Percentiles rank a stretch among this genome's conserved stretches.
These are phyloP conservation scores for Trichoplusia ni DNA, from an alignment of 1,140 invertebrate genomes.

Conservation along the genomic window DNA sequence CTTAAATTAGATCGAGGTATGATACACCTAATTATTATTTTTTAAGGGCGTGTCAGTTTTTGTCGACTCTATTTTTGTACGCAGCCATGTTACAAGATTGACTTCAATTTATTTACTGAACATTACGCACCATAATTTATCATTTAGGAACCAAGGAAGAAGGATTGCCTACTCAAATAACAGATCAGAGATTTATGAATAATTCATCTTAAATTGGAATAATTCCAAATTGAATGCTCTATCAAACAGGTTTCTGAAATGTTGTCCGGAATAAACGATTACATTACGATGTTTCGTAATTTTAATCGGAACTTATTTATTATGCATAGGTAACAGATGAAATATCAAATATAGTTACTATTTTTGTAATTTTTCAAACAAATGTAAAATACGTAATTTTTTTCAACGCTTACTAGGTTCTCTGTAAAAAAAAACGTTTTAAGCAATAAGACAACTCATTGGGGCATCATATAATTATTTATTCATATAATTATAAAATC, in stretches of 20 bases:
- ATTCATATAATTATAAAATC: neutral
- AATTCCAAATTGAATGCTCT: conserved; percentile 11
- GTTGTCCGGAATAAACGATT: conserved; percentile 14
- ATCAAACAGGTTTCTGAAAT: conserved; percentile 17
- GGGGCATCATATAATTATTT: too few relatives aligned
- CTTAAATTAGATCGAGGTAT: neutral
- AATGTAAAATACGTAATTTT: too few relatives aligned
- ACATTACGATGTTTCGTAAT: conserved; percentile 13
- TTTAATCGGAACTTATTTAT: too few relatives aligned
- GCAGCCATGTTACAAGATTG: neutral
- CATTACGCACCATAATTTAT: neutral
- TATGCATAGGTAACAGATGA: too few relatives aligned
- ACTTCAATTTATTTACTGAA: neutral
- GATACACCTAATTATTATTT: neutral
- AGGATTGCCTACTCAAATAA: conserved; percentile 4
- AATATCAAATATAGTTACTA: too few relatives aligned
- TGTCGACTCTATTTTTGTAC: neutral
- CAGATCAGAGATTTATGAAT: conserved; percentile 7
- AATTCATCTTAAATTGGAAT: conserved; percentile 14
- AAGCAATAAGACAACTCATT: too few relatives aligned
- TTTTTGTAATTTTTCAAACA: too few relatives aligned
- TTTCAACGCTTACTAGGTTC: too few relatives aligned
- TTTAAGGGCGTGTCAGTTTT: neutral
- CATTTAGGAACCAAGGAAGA: neutral
- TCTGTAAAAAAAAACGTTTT: too few relatives aligned